Base-by-base conservation (phyloP, 2,888 invertebrate genomes). In the Drosophila incognita region DNA sequence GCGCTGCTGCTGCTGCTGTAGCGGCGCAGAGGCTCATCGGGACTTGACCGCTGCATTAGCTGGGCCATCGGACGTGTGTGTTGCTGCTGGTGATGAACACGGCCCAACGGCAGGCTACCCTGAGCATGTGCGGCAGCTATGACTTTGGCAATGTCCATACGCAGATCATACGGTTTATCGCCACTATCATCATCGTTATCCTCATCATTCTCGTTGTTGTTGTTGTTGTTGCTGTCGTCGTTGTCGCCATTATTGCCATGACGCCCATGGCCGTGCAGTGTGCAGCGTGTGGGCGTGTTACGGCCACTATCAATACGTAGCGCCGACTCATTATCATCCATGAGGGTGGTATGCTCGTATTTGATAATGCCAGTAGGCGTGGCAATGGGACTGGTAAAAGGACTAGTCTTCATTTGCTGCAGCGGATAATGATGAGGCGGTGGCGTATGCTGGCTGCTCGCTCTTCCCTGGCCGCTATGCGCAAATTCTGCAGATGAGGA, bases 31-130 rank as follows among this genome's bases (percentile, higher is more conserved):
- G 91, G 91, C 46, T 86, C 76, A 15, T 79, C 76, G n/a, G 90
- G 58, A 31, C 81, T 76, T 62, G 81, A 57, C 54, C 80, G 67
- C 57, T 70, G 76, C 67, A 74, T 66, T 15, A 82, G 88, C 90
- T 94, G 94, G 59, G 92, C 92, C 76, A 93, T 93, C 83, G 93
- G 93, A 82, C 93, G 93, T 87, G 79, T 64, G 68, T 76, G 81
- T 59, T 69, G 78, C 35, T 80, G 74, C 7, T 66, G 67, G n/a
- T 69, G 69, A 15, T 48, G 69, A 18, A 29, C 49, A 21, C 78
- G 88, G 51, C 63, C 56, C 21, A 82, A 49, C 52, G 74, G 68
- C 54, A 76, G 46, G 57, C 46, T 56, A 56, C 79, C 57, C 2
- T 57, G 40, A 10, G 67, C 79, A 1, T 79, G 82, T 49, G 75